These are phyloP conservation scores for Hydropsyche betteni DNA, from an alignment of 2,888 invertebrate genomes.

Conservation along the genomic window DNA sequence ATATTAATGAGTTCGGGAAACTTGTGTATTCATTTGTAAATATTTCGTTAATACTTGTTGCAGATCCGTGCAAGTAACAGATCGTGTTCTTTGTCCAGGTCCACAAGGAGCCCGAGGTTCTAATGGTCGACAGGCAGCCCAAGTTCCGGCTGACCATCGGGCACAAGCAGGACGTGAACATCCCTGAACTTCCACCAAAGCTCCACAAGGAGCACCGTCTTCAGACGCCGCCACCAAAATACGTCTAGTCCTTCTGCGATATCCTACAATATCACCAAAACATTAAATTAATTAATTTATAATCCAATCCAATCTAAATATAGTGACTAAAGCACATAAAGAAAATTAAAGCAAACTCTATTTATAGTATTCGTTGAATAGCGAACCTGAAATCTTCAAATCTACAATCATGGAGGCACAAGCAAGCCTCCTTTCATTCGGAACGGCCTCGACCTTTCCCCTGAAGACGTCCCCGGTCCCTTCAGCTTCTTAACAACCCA, in stretches of 20 bases:
- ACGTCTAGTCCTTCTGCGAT: constrained; percentile 62
- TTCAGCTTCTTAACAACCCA: too few relatives aligned
- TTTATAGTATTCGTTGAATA: too few relatives aligned
- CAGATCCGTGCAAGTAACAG: constrained; percentile 67
- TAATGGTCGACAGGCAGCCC: constrained; percentile 62
- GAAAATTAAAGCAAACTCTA: too few relatives aligned
- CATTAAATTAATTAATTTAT: too few relatives aligned
- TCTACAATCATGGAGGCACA: too few relatives aligned
- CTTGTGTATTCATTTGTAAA: too few relatives aligned
- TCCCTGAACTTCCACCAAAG: constrained; percentile 66
- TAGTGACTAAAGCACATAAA: too few relatives aligned
- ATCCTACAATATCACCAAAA: constrained; percentile 56
- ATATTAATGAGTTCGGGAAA: background rate
- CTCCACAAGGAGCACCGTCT: constrained; percentile 64
- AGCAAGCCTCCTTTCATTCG: too few relatives aligned
- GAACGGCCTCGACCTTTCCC: too few relatives aligned
- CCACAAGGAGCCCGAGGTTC: constrained; percentile 64
- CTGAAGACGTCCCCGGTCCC: too few relatives aligned
- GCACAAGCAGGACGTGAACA: constrained; percentile 66
- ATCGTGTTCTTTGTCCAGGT: constrained; percentile 67
- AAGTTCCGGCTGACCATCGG: constrained; percentile 64
- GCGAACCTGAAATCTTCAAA: too few relatives aligned
- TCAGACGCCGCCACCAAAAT: constrained; percentile 65
- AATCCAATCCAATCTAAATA: too few relatives aligned
- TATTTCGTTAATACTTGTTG: constrained; percentile 59